A percentile compares a stretch with the other conserved stretches of the same genome.
These are phyloP conservation scores for Mythimna lalbum DNA, from an alignment of 2,888 invertebrate genomes.

Conservation along the genomic window DNA sequence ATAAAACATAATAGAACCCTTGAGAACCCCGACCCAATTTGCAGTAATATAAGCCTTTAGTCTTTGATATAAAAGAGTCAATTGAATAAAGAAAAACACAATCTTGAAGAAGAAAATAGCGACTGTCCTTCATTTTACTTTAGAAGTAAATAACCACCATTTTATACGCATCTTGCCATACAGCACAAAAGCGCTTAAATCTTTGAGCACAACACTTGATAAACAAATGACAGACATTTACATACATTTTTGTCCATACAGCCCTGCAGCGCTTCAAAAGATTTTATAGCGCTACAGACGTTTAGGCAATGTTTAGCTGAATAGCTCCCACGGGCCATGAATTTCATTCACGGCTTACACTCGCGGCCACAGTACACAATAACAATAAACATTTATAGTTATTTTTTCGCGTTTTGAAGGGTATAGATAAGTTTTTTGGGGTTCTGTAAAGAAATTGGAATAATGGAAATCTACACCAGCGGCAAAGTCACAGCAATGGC, in stretches of 20 bases:
- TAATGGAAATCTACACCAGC: too few relatives aligned
- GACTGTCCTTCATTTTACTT: not conserved
- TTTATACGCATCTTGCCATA: not conserved
- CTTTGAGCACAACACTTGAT: slow-evolving; percentile 32
- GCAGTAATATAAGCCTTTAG: slow-evolving; percentile 38
- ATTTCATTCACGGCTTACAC: slow-evolving; percentile 57
- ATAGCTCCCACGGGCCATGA: slow-evolving; percentile 57
- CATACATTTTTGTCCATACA: slow-evolving; percentile 32
- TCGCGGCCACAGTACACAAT: slow-evolving; percentile 53
- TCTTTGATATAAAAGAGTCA: slow-evolving; percentile 38
- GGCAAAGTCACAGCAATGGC: too few relatives aligned
- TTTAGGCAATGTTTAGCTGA: slow-evolving; percentile 64
- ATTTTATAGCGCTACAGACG: slow-evolving; percentile 59
- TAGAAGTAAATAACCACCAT: slow-evolving; percentile 31
- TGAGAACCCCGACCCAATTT: slow-evolving; percentile 29
- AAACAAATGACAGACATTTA: slow-evolving; percentile 40
- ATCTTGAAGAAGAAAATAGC: not conserved
- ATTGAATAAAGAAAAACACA: slow-evolving; percentile 29
- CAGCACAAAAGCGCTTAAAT: slow-evolving; percentile 21
- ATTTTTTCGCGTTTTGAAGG: slow-evolving; percentile 55
- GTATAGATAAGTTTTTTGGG: slow-evolving; percentile 45
- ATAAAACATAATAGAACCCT: slow-evolving; percentile 31
- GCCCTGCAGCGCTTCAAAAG: slow-evolving; percentile 44
- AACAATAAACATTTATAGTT: slow-evolving; percentile 61
- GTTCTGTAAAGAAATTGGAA: not conserved